Evolutionary conservation across 2,797 vertebrate genomes (phyloP).

Genomic region (Ptychadena robeensis): DNA sequence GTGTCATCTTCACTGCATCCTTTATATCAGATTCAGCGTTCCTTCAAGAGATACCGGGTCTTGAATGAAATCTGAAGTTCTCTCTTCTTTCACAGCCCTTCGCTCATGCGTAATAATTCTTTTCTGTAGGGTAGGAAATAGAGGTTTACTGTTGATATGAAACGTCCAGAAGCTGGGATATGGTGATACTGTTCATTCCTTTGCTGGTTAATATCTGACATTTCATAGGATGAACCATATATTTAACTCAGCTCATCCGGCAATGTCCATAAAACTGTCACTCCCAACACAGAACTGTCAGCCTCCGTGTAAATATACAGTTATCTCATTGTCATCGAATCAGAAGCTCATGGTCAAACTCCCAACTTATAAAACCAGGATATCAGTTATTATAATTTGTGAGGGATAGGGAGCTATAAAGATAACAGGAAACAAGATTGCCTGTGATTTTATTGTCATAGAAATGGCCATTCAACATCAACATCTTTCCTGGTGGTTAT

Average conservation of each 20-base stretch:
- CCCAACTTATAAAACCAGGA: constrained; percentile 13
- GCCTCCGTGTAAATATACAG: constrained; percentile 44
- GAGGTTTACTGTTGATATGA: constrained; percentile 27
- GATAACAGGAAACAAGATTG: constrained; percentile 22
- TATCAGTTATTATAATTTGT: constrained; percentile 12
- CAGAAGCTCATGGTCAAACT: constrained; percentile 33
- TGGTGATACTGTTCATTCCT: constrained; percentile 31
- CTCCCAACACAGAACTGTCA: background rate
- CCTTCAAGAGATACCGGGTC: background rate
- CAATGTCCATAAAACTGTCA: constrained; percentile 52
- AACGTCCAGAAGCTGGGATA: background rate
- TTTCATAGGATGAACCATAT: constrained; percentile 30
- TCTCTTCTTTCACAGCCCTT: constrained; percentile 6
- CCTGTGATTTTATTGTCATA: constrained; percentile 17
- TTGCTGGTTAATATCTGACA: constrained; percentile 43
- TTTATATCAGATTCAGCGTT: background rate
- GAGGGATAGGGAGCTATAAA: constrained; percentile 15
- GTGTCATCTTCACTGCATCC: constrained; percentile 1
- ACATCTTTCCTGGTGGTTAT: background rate
- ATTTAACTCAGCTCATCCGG: constrained; percentile 38
- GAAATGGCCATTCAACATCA: background rate
- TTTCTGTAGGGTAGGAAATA: constrained; percentile 26
- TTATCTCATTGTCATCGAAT: constrained; percentile 29
- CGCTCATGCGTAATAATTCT: constrained; percentile 27
- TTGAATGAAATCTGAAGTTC: constrained; percentile 3